Conservation (phyloP, 2,888 invertebrate genomes). For the Watsonalla binaria region DNA sequence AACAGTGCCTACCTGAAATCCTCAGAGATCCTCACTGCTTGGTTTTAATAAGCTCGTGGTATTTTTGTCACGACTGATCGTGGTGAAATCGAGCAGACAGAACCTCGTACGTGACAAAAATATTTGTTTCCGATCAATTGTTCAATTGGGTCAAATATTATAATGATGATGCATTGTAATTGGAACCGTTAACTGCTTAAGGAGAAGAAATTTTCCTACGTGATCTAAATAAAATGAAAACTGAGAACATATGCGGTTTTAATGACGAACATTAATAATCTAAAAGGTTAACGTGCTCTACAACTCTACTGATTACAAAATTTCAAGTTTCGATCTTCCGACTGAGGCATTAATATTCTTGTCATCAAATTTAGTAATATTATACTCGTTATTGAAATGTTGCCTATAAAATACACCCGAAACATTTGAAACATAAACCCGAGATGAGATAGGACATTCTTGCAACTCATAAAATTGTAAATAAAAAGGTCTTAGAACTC, state of each 20-base stretch:
- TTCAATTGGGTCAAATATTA: slow-evolving; percentile 18
- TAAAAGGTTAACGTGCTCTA: too few relatives aligned
- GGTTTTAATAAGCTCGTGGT: slow-evolving; percentile 13
- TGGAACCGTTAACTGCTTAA: not conserved
- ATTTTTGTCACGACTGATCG: slow-evolving; percentile 17
- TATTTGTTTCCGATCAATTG: slow-evolving; percentile 15
- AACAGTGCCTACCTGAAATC: slow-evolving; percentile 1
- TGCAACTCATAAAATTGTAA: not conserved
- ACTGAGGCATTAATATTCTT: too few relatives aligned
- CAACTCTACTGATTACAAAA: too few relatives aligned
- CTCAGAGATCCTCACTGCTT: slow-evolving; percentile 9
- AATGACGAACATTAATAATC: too few relatives aligned
- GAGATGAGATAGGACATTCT: too few relatives aligned
- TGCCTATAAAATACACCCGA: too few relatives aligned
- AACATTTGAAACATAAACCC: too few relatives aligned
- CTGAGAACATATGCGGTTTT: too few relatives aligned
- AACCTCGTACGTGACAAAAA: slow-evolving; percentile 18
- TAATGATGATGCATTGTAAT: slow-evolving; percentile 3
- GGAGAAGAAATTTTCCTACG: not conserved
- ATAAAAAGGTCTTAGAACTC: slow-evolving; percentile 9
- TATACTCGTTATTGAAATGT: too few relatives aligned
- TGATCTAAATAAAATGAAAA: not conserved
- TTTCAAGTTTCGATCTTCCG: too few relatives aligned
- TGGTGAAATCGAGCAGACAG: slow-evolving; percentile 26
- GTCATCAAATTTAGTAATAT: too few relatives aligned